Evolutionary conservation across 2,113 vertebrate species (phyloP), one percentile per base, ranked within the genome.

Genomic region (Alethe castanea): DNA sequence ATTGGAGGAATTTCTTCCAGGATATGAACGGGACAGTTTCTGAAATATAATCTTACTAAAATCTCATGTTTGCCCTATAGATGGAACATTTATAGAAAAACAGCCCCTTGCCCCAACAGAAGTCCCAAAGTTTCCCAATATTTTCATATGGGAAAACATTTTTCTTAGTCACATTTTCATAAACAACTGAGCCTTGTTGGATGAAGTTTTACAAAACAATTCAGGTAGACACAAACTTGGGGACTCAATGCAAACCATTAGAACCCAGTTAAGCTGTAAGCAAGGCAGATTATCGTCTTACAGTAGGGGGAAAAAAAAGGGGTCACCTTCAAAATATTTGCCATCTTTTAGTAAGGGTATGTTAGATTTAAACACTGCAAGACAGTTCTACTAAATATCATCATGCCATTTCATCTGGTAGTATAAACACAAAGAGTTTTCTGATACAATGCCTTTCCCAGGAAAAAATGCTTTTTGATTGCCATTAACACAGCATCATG

Each of bases 121-220:
- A 88, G 19, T 71, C 59, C 60, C 53, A 31, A 85, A 67, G n/a
- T 57, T 73, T 73, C 88, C n/a, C 59, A 57, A 0, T 35, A 73
- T 71, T 88, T 89, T 87, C 35, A 66, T 48, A 86, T 17, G 76
- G 76, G 86, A 88, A 90, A 93, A 80, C 6, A 47, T 54, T 84
- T 70, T 78, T 84, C 73, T 74, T 52, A 59, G 59, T 44, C 69
- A 40, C 23, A 59, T 28, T 77, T 62, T 40, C 54, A 47, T 18
- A 40, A 86, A 60, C 33, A 91, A 70, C 60, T 35, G 47, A 81
- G 38, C 24, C 18, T 81, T 62, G 74, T 50, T 77, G 80, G 72
- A 88, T 15, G 15, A 77, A 77, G 50, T 83, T 91, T 78, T 59
- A 74, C 54, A 81, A 35, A 80, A 70, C 67, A 66, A 29, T 65